Base-by-base conservation (phyloP, 2,113 vertebrate genomes). In the Procavia capensis region DNA sequence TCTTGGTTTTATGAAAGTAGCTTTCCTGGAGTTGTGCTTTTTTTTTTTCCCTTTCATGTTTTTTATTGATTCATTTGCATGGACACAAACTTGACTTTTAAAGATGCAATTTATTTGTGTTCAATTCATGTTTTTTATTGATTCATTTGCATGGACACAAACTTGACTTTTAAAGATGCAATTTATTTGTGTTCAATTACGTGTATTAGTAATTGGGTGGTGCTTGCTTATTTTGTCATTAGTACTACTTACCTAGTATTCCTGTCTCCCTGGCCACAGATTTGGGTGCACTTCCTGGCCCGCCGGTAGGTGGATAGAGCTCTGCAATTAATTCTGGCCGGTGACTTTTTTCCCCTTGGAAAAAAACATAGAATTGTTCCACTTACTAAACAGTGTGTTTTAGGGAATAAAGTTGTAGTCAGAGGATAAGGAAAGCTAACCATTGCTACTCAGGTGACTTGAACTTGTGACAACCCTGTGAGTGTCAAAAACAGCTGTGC, bases 71-170 rank as follows among this genome's bases (percentile, higher is more conserved):
- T 89, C 54, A 36, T 68, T 90, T 88, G 10, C 75, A 83, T 64
- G 85, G 63, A 84, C 29, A 94, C 27, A 63, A 34, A 85, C 13
- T 31, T 84, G 31, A 76, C 47, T 63, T 89, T 83, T 57, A 47
- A 95, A 80, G 84, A 63, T 14, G 34, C 14, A 85, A 87, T 76
- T 83, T 82, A 54, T 75, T 57, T 85, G 75, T 64, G 34, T 41
- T 66, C 63, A 59, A 8, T 89, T 93, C n/a, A n/a, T n/a, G n/a
- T n/a, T n/a, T 93, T 94, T 90, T 93, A 24, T 63, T 80, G 76
- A 63, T 43, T 89, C 54, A 36, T 68, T 90, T 88, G 10, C 75
- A 83, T 64, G 85, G 63, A 84, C 29, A 94, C 27, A 63, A 34
- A 85, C 13, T 31, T 84, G 31, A 76, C 47, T 63, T 89, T 83